A percentile compares a stretch with the other conserved stretches of the same genome.
phyloP scores from a whole-genome alignment of 2,797 vertebrate genomes.

The Falco peregrinus region DNA sequence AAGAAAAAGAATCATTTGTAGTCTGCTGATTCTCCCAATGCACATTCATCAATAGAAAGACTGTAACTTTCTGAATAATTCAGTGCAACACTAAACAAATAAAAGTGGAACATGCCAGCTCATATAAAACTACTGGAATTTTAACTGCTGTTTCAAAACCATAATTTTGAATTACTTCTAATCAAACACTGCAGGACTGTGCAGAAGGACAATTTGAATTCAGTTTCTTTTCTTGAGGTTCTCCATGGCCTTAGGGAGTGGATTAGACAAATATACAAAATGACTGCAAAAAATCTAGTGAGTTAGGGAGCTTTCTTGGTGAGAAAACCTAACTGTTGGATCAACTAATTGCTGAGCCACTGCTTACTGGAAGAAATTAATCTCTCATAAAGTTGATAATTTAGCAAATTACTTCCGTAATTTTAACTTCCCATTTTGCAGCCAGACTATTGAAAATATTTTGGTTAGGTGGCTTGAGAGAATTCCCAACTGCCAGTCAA shows the following conservation, averaged over 20 bases:
- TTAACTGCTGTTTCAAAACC: not conserved
- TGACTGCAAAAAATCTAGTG: not conserved
- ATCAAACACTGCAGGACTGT: not conserved
- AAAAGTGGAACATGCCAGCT: not conserved
- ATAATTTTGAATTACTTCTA: not conserved
- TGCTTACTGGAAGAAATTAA: slow-evolving; percentile 2
- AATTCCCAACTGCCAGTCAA: not conserved
- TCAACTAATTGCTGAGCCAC: not conserved
- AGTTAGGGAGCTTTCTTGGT: not conserved
- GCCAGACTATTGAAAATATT: not conserved
- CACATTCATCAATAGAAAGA: not conserved
- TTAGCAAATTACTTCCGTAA: not conserved
- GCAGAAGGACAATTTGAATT: not conserved
- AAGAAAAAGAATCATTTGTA: not conserved
- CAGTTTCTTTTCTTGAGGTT: not conserved
- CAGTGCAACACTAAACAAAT: not conserved
- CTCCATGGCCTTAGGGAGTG: not conserved
- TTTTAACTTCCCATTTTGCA: slow-evolving; percentile 1
- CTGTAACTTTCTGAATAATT: not conserved
- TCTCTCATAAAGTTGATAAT: not conserved
- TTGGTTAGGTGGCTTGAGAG: not conserved
- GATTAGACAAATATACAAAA: not conserved
- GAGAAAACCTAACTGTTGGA: not conserved
- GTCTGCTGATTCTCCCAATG: not conserved
- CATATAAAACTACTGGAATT: not conserved